These are phyloP conservation scores for Mesoclemmys tuberculata DNA, from an alignment of 2,113 vertebrate species.

Conservation along the genomic window DNA sequence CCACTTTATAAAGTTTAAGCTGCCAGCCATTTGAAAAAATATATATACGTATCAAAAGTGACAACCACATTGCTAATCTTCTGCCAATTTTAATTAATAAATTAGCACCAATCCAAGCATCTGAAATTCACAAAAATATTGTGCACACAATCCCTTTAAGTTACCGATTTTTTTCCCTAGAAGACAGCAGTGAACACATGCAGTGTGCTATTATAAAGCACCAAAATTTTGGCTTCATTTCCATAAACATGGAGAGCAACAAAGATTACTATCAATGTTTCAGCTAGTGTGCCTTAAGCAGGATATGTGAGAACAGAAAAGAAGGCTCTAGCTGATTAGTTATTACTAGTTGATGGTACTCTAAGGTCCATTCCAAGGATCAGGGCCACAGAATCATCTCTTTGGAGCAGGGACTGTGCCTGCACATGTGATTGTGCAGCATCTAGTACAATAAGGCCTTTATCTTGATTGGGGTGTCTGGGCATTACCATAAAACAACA, in stretches of 20 bases:
- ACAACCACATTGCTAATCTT: slow-evolving; percentile 62
- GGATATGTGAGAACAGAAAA: neutral
- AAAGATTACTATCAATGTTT: neutral
- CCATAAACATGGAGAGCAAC: neutral
- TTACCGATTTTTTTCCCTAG: neutral
- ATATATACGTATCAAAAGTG: slow-evolving; percentile 63
- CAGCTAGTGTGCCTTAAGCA: neutral
- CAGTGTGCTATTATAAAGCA: neutral
- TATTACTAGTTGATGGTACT: neutral
- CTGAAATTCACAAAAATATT: slow-evolving; percentile 68
- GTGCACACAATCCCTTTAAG: slow-evolving; percentile 30
- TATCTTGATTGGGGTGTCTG: neutral
- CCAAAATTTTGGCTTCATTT: neutral
- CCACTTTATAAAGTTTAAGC: slow-evolving; percentile 51
- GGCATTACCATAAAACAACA: neutral
- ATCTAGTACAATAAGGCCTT: neutral
- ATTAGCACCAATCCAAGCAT: slow-evolving; percentile 72
- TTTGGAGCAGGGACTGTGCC: neutral
- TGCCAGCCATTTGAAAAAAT: slow-evolving; percentile 65
- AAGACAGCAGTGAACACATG: slow-evolving; percentile 8
- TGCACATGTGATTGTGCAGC: accelerated
- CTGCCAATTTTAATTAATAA: slow-evolving; percentile 67
- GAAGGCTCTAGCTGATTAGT: accelerated
- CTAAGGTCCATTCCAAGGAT: accelerated
- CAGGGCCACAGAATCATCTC: neutral